Evolutionary conservation across 1,140 invertebrate species (phyloP).

Genomic region (Lepidurus arcticus): DNA sequence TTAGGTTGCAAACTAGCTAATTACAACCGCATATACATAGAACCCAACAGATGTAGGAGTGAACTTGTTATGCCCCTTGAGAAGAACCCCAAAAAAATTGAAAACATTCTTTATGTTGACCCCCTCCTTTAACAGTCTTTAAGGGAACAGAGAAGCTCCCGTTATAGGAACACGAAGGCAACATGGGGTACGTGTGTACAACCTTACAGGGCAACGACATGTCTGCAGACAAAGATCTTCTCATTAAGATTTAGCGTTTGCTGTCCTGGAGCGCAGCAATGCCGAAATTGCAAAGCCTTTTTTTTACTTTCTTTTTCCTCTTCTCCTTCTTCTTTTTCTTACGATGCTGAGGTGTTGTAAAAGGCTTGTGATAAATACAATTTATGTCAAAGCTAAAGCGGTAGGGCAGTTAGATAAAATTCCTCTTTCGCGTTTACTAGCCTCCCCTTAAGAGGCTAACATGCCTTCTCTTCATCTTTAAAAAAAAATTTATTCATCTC

Average conservation of each 20-base stretch:
- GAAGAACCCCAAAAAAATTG: not conserved
- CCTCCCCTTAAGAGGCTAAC: conserved; percentile 6
- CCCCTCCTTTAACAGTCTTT: not conserved
- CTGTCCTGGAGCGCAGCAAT: not conserved
- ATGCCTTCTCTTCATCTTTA: not conserved
- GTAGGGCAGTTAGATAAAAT: not conserved
- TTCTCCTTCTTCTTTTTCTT: not conserved
- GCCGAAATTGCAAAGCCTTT: not conserved
- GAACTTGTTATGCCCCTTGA: not conserved
- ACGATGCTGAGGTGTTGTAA: not conserved
- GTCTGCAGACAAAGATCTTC: conserved; percentile 21
- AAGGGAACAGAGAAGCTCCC: not conserved
- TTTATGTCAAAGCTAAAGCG: conserved; percentile 6
- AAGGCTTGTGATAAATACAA: conserved; percentile 13
- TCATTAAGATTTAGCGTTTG: conserved; percentile 9
- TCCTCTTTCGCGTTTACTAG: not conserved
- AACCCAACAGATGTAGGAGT: not conserved
- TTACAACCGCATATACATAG: not conserved
- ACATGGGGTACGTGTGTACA: conserved; percentile 17
- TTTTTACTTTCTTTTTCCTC: too few species aligned
- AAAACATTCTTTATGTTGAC: not conserved
- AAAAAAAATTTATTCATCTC: not conserved
- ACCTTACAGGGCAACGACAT: not conserved
- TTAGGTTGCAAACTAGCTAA: not conserved
- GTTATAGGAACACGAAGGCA: not conserved